Evolutionary conservation across 2,113 vertebrate species (phyloP).

Genomic region (Quiscalus mexicanus): DNA sequence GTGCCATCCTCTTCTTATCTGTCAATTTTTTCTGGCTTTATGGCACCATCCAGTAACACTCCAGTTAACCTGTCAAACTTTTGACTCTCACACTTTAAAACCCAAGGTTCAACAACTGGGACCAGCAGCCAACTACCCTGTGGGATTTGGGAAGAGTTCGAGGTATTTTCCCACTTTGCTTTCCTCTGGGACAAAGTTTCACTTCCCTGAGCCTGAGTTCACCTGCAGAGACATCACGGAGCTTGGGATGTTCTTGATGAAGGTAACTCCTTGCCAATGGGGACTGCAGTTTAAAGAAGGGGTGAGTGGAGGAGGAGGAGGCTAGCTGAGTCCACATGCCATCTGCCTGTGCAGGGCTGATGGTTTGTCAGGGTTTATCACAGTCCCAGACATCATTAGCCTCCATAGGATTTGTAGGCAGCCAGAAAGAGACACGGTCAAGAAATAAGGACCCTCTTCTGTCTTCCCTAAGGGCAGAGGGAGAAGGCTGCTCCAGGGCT

Average conservation of each 20-base stretch:
- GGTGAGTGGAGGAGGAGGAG: not conserved
- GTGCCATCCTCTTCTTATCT: not conserved
- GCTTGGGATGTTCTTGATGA: not conserved
- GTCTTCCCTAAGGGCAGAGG: not conserved
- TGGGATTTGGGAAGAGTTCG: not conserved
- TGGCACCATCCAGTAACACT: not conserved
- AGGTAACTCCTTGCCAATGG: not conserved
- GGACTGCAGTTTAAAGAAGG: not conserved
- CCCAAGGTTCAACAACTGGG: not conserved
- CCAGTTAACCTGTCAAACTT: not conserved
- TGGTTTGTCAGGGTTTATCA: not conserved
- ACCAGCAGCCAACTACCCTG: rapidly evolving
- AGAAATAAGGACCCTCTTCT: not conserved
- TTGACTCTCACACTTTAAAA: not conserved
- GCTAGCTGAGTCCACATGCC: not conserved
- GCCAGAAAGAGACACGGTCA: not conserved
- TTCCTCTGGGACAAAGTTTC: not conserved
- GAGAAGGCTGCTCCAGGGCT: not conserved
- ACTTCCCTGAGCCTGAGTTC: not conserved
- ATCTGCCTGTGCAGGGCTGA: not conserved
- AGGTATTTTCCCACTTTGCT: not conserved
- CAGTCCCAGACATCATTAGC: not conserved
- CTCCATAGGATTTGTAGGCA: not conserved
- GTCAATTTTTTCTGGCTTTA: not conserved
- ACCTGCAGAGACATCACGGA: not conserved